Evolutionary conservation across 2,113 vertebrate species (phyloP), one percentile per base, ranked within the genome.

Genomic region (Colistium nudipinnis): DNA sequence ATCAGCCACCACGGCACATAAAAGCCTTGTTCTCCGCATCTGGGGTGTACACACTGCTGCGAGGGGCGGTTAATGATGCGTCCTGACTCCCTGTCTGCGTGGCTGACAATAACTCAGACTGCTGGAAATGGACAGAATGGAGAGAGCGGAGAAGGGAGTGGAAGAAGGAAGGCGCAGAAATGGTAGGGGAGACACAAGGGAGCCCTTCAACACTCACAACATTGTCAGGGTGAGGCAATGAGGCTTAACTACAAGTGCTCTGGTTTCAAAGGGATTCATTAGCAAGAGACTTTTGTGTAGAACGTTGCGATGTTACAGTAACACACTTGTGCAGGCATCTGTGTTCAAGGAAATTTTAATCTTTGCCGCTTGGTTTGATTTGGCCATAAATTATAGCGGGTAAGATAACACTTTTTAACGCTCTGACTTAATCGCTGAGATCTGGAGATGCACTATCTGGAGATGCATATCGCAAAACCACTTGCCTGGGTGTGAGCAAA

Each of bases 191-290:
- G 39, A 55, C 79, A 48, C 78, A 2, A 74, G 78, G 82, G 84
- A 88, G 84, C 64, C 70, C 70, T 87, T 86, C 81, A 82, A 74
- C 76, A 47, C 73, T 83, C 72, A 70, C 72, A 82, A 72, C 81
- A 84, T 54, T 87, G 78, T 85, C 80, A 85, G 66, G 55, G 76
- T 82, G 67, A 87, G 49, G 79, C 82, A 77, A 84, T 87, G 88
- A 87, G 82, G 78, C 82, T 80, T 80, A 74, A 82, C 85, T 86
- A 70, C 57, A 66, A 87, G 88, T 72, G 62, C 72, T 63, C 48
- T 35, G 71, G 80, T 89, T 89, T 81, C 88, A 78, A n/a, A 66
- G 88, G 85, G 80, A 87, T 89, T 90, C 82, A 86, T 91, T 89
- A 90, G 73, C 84, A 85, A 80, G 84, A 81, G 74, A 85, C 79